Conservation (phyloP, 92 coral and sea anemone species). For the Virgularia gustaviana region DNA sequence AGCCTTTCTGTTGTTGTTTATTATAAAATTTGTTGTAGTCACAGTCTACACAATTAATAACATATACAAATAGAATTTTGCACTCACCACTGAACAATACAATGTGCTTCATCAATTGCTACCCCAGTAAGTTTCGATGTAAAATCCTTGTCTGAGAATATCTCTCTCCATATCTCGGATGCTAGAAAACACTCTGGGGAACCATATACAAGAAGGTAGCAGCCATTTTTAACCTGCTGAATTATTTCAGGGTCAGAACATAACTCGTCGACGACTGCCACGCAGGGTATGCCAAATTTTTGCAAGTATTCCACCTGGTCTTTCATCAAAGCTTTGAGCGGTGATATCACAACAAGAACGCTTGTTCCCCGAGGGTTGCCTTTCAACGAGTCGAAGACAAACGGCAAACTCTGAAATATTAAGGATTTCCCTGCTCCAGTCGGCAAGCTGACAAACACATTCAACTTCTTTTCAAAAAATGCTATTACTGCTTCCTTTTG, state of each 20-base stretch:
- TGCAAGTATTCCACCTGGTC: conserved; percentile 34
- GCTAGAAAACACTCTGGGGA: conserved; percentile 37
- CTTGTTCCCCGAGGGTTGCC: conserved; percentile 16
- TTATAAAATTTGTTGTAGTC: no score
- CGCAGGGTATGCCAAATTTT: conserved; percentile 9
- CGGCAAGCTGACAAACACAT: conserved; percentile 38
- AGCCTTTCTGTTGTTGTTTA: no score
- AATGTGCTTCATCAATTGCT: conserved; percentile 33
- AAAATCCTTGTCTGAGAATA: conserved; percentile 9
- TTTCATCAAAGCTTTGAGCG: conserved; percentile 31
- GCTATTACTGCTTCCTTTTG: conserved; percentile 28
- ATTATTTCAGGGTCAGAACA: conserved; percentile 15
- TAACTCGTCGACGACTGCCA: conserved; percentile 26
- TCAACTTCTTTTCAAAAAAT: conserved; percentile 30
- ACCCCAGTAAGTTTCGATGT: conserved; percentile 27
- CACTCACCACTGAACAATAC: conserved; percentile 27
- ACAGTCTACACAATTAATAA: no score
- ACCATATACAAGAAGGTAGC: conserved; percentile 29
- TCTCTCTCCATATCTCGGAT: conserved; percentile 11
- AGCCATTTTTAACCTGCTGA: conserved; percentile 26
- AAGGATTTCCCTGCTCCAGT: conserved; percentile 42
- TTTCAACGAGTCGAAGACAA: conserved; percentile 4
- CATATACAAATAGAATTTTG: not conserved
- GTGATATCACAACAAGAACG: conserved; percentile 39
- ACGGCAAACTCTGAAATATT: conserved; percentile 35